These are phyloP conservation scores for Toxotes jaculatrix DNA, from an alignment of 2,113 vertebrate genomes.

Conservation along the genomic window DNA sequence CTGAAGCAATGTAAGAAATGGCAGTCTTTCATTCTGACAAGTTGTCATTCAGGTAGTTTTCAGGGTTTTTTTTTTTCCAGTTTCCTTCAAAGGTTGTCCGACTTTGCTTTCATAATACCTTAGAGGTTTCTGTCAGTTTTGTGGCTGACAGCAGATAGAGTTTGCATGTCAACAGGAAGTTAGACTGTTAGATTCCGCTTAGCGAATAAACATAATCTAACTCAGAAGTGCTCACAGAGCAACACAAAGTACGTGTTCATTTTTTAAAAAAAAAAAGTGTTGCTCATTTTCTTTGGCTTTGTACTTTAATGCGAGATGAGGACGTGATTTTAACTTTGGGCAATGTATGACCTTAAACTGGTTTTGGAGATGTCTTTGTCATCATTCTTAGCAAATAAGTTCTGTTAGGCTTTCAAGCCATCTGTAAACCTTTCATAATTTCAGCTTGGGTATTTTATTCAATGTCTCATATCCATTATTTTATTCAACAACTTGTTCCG, in stretches of 20 bases:
- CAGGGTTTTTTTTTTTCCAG: conserved; percentile 18
- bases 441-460: conserved; percentile 49
- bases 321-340: conserved; percentile 47
- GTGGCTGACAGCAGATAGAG: conserved; percentile 71
- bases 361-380: conserved; percentile 34
- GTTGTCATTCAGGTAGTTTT: conserved; percentile 79
- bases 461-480: conserved; percentile 17
- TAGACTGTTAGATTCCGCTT: conserved; percentile 66
- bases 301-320: conserved; percentile 20
- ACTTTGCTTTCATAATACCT: conserved; percentile 72
- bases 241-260: conserved; percentile 39
- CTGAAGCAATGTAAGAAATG: conserved; percentile 74
- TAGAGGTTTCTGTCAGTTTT: conserved; percentile 66
- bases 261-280: conserved; percentile 17
- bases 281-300: conserved; percentile 11
- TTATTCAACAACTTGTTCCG: conserved; percentile 4
- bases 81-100: conserved; percentile 61
- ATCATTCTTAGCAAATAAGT: conserved; percentile 45
- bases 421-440: conserved; percentile 60
- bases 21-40: conserved; percentile 82
- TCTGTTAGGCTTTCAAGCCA: conserved; percentile 58
- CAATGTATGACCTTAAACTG: conserved; percentile 55
- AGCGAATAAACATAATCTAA: conserved; percentile 59
- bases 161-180: conserved; percentile 67
- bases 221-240: conserved; percentile 57